Evolutionary conservation across 2,797 vertebrate genomes (phyloP), one percentile per base, ranked within the genome.

Genomic region (Chrosomus eos): DNA sequence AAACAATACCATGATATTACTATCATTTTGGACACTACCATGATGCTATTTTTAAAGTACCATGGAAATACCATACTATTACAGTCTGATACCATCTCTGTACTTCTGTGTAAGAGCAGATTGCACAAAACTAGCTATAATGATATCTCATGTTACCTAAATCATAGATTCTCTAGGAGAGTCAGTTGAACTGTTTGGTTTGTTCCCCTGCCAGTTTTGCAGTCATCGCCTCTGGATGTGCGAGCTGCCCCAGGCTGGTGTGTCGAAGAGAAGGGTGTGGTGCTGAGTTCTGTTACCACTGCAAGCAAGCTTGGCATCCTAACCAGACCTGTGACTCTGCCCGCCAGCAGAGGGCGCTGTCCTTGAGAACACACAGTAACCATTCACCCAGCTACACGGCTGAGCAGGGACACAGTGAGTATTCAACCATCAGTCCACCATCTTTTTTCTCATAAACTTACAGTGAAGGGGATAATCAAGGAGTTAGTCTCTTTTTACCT

Each of bases 261-360:
- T 99, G 98, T 82, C 97, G 97, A 91, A 94, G 98, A 85, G 97
- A 99, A 18, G 98, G 98, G 89, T 99, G 98, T 88, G 97, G 96
- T 28, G 97, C 98, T 0, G 98, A 99, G 93, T 99, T 99, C 94
- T 99, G 98, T 93, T 99, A 99, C 92, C 98, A 99, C 95, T 99
- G 98, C 94, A 99, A 99, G 67, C 98, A 99, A 94, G 97, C 98
- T 89, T 99, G 98, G 98, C 98, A 99, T 84, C 98, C 98, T 88
- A 99, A 99, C 95, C 98, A 99, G 90, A 99, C 98, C 5, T 99
- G 98, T 78, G 98, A 99, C 92, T 98, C 97, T 60, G 98, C 98
- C 80, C 96, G 98, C 51, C 98, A 99, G 87, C 98, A 99, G 91
- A 94, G 98, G 91, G 97, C 97, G 0, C 97, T 98, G 70, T 95